Evolutionary conservation across 2,797 vertebrate species (phyloP).

Genomic region (Fratercula arctica): DNA sequence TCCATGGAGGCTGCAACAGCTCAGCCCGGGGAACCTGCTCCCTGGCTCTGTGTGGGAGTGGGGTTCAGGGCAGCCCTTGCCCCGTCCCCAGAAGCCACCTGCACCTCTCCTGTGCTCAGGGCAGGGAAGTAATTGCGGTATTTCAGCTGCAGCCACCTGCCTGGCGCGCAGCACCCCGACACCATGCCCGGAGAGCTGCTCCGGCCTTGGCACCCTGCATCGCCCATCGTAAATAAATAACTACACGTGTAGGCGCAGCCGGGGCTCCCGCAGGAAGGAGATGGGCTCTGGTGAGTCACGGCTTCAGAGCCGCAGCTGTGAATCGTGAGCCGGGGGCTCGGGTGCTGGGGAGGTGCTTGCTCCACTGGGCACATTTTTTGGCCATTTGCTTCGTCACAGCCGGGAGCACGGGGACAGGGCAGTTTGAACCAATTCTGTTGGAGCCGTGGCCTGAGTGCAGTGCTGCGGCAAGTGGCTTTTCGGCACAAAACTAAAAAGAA

Average conservation of each 20-base stretch:
- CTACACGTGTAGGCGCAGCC: neutral
- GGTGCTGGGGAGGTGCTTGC: neutral
- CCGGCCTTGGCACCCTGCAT: conserved; percentile 31
- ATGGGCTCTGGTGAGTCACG: conserved; percentile 72
- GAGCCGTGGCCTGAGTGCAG: neutral
- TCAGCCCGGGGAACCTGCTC: neutral
- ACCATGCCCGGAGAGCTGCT: neutral
- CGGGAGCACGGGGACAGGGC: rapidly evolving
- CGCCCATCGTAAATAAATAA: conserved; percentile 6
- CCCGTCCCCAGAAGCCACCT: neutral
- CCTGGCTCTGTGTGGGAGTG: neutral
- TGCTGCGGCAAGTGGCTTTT: neutral
- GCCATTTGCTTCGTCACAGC: neutral
- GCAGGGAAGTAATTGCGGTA: neutral
- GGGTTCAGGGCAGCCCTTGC: neutral
- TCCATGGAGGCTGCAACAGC: neutral
- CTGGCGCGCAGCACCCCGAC: neutral
- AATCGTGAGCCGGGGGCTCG: conserved; percentile 38
- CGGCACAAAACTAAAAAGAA: neutral
- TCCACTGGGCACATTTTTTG: neutral
- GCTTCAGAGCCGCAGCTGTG: conserved; percentile 71
- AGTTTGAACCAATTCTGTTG: neutral
- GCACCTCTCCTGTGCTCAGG: neutral
- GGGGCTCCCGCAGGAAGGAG: conserved; percentile 65
- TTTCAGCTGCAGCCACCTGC: neutral